Evolutionary conservation across 2,113 vertebrate genomes (phyloP).

Genomic region (Sterna hirundo): DNA sequence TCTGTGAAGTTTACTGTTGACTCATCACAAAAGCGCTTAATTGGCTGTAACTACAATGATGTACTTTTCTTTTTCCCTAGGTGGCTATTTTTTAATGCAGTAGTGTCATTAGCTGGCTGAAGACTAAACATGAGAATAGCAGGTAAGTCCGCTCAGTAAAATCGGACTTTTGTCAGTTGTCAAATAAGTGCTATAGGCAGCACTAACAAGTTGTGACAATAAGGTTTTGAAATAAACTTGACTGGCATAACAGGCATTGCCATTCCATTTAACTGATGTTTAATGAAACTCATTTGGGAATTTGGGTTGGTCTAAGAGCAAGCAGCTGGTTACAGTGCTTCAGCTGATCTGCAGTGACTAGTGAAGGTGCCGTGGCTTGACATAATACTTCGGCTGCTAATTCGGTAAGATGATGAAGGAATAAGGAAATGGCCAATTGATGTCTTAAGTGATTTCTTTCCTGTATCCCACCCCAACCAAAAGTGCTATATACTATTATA

Average conservation of each 20-base stretch:
- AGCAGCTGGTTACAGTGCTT: neutral
- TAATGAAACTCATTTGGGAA: neutral
- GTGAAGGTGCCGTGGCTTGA: neutral
- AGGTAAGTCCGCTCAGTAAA: slow-evolving; percentile 42
- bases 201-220: neutral
- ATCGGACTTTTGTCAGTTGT: neutral
- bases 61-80: slow-evolving; percentile 58
- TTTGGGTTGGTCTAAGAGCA: neutral
- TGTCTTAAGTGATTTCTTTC: neutral
- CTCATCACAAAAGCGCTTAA: neutral
- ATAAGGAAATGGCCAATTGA: neutral
- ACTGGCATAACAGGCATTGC: neutral
- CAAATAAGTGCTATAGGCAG: neutral
- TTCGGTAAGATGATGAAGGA: neutral
- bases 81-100: slow-evolving; percentile 69
- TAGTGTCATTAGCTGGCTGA: slow-evolving; percentile 42
- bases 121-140: slow-evolving; percentile 78
- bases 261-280: neutral
- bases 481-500: neutral
- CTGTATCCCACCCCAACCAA: neutral
- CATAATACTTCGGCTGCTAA: neutral
- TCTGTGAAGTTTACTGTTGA: fast-evolving
- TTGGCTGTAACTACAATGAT: neutral
- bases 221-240: neutral
- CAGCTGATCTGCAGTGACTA: neutral